Base-by-base conservation (phyloP, 2,113 vertebrate genomes). In the Sorex araneus region DNA sequence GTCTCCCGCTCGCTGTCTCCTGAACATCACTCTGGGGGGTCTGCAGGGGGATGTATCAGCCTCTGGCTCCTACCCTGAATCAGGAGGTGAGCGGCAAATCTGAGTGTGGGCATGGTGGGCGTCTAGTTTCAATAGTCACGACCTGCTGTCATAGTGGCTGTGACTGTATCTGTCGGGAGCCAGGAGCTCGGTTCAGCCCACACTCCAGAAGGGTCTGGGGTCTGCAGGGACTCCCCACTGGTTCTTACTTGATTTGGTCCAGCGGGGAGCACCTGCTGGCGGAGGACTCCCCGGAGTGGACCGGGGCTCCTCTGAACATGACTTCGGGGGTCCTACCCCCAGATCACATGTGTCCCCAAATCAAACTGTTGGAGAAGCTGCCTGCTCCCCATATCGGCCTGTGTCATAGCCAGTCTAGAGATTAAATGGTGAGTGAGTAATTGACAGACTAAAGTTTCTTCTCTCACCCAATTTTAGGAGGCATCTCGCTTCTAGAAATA, bases 401-500 rank as follows among this genome's bases (percentile, higher is more conserved):
- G 36, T 32, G 73, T 45, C 90, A 84, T 15, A 32, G 70, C 75
- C 11, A 84, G 82, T 32, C 83, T 87, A 81, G 70, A 94, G 88
- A 90, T 86, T 47, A 43, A 74, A 76, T 80, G 82, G 73, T 90
- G 88, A 95, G 73, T 90, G 88, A 95, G 64, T 76, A 92, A 95
- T 54, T 84, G 71, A 93, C 79, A 93, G 93, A 66, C 75, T 30
- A 45, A 27, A 0, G 47, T 66, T 84, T 90, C 70, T 74, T 87
- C 92, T 66, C 9, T 50, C 57, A 70, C 81, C 54, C 84, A 80
- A 77, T 84, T 89, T 95, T n/a, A 43, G 81, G 45, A 95, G 67
- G 50, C 23, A n/a, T 36, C 47, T 74, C 84, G 76, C 21, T 93
- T 67, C 93, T 91, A 86, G 76, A 95, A 95, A 92, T 45, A 94